Base-by-base conservation (phyloP, 2,888 invertebrate species). In the Protonemura montana region DNA sequence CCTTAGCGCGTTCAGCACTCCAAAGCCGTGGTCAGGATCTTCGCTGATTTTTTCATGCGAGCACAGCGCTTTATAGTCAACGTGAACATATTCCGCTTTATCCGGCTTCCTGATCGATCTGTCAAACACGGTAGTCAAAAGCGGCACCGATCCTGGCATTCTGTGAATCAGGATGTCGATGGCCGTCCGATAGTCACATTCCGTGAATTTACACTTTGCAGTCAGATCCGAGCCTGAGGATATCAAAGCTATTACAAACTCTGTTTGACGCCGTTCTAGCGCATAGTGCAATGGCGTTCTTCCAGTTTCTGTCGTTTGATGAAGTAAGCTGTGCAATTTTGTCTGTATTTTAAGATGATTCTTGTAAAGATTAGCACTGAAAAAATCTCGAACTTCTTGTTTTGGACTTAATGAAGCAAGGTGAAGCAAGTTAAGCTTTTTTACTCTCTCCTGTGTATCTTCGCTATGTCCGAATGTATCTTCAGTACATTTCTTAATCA, bases 91-190 rank as follows among this genome's bases (percentile, higher is more conserved):
- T 81, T 81, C 21, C 1, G 21, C 30, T 21, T 81, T 27, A 13
- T 16, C 25, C 16, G 81, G 13, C n/a, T 59, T 59, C 16, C 59
- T 59, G 21, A 81, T 81, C 6, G 81, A 81, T 21, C 27, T 30
- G 29, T 81, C 29, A 2, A 81, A 21, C 5, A 81, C 21, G 81
- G n/a, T 81, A 21, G 28, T 30, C 30, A 81, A 29, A 5, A 81
- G 2, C 7, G 0, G 21, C 7, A 81, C 29, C 5, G 81, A 27
- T 7, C 81, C 81, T 0, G 81, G 81, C n/a, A 29, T n/a, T n/a
- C 21, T 21, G 81, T 81, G 28, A 29, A 81, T 81, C 6, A 81
- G 30, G 29, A 81, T 29, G 30, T 81, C 81, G 30, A 81, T 29
- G 6, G 81, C 29, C 0, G 81, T 81, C 5, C 30, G 28, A 3